phyloP scores from a whole-genome alignment of 2,113 vertebrate species.

The Rostratula benghalensis region DNA sequence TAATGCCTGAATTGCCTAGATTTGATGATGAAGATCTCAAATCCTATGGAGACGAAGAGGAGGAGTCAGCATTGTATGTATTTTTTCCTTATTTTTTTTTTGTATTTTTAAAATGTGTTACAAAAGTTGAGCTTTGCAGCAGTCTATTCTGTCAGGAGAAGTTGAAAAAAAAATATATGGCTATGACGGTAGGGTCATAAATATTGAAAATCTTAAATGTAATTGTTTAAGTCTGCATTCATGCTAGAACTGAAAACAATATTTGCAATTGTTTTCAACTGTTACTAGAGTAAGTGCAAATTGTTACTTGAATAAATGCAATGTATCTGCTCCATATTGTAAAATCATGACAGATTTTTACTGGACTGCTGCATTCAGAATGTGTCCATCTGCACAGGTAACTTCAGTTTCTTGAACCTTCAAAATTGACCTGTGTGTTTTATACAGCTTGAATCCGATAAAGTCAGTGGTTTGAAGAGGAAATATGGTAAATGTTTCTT shows the following conservation, averaged over 20 bases:
- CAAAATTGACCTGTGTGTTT: neutral
- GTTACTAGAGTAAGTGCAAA: neutral
- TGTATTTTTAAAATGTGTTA: neutral
- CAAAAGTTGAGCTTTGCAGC: neutral
- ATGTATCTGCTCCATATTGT: neutral
- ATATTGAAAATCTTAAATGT: neutral
- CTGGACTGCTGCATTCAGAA: neutral
- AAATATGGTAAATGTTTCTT: fast-evolving
- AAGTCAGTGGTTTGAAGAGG: neutral
- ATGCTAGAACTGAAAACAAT: neutral
- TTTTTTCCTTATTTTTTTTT: neutral
- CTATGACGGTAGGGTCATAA: neutral
- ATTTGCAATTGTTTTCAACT: neutral
- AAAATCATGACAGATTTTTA: neutral
- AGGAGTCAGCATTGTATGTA: slow-evolving; percentile 89
- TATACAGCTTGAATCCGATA: neutral
- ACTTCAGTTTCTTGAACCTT: neutral
- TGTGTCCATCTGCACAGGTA: neutral
- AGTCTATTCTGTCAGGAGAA: neutral
- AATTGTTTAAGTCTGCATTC: neutral
- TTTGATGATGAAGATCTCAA: slow-evolving; percentile 88
- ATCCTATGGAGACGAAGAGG: slow-evolving; percentile 86
- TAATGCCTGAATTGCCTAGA: slow-evolving; percentile 91
- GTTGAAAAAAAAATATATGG: neutral
- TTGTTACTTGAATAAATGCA: neutral